These are phyloP conservation scores for Corythoichthys intestinalis DNA, from an alignment of 2,113 vertebrate species.

Conservation along the genomic window DNA sequence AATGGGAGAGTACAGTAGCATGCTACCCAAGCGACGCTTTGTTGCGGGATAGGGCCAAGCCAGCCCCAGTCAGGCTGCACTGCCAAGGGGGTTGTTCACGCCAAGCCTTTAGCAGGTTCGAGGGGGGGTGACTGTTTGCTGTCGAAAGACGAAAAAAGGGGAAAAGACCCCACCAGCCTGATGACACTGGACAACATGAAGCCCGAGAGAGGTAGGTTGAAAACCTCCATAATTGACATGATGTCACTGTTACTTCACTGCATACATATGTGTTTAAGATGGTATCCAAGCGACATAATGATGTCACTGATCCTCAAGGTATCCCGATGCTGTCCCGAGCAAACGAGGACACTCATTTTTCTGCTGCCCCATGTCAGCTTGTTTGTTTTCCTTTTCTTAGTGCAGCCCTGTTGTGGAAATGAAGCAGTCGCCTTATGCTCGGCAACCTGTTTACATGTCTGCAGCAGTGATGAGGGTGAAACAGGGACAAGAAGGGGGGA, in stretches of 20 bases:
- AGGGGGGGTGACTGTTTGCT: constrained; percentile 20
- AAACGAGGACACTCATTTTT: constrained; percentile 24
- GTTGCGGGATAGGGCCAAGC: constrained; percentile 65
- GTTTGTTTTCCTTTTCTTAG: constrained; percentile 6
- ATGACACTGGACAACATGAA: constrained; percentile 86
- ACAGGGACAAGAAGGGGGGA: constrained; percentile 26
- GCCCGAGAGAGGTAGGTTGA: constrained; percentile 87
- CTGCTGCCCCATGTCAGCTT: constrained; percentile 34
- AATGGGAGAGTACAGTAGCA: constrained; percentile 64
- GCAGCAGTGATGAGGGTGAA: constrained; percentile 39
- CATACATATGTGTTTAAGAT: neutral
- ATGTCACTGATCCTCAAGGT: constrained; percentile 26
- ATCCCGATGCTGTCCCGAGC: constrained; percentile 16
- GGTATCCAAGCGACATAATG: constrained; percentile 43
- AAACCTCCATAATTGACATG: constrained; percentile 10
- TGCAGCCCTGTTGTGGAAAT: constrained; percentile 50
- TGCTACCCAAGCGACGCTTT: constrained; percentile 70
- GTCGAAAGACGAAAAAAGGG: constrained; percentile 25
- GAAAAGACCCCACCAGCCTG: constrained; percentile 35
- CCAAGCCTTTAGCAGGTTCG: neutral
- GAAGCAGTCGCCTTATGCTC: constrained; percentile 48
- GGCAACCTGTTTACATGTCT: constrained; percentile 60
- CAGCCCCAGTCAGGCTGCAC: constrained; percentile 54
- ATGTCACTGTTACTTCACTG: constrained; percentile 22
- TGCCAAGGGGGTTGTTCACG: constrained; percentile 31